Conservation (phyloP, 2,888 invertebrate species). For the Microctonus brassicae region DNA sequence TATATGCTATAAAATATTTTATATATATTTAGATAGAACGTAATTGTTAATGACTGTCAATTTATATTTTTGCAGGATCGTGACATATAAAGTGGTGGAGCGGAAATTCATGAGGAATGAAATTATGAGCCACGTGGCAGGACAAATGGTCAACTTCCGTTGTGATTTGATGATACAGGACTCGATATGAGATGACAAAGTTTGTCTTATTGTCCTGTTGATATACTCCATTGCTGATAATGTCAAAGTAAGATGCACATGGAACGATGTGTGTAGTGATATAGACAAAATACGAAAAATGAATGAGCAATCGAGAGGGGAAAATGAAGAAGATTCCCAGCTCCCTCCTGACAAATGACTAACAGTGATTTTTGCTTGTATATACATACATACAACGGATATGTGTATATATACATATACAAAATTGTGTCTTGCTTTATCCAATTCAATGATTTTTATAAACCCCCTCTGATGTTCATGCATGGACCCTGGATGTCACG, state of each 20-base stretch:
- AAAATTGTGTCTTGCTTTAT: constrained; percentile 20
- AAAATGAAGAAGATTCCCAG: constrained; percentile 21
- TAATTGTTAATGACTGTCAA: neutral
- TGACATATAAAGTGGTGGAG: too few species aligned
- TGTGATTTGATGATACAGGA: neutral
- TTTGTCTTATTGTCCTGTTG: neutral
- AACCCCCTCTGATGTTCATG: constrained; percentile 33
- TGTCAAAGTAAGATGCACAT: neutral
- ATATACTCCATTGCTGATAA: neutral
- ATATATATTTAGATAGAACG: neutral
- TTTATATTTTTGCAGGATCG: too few species aligned
- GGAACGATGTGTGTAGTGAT: neutral
- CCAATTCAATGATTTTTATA: neutral
- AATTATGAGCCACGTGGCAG: constrained; percentile 37
- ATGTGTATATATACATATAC: constrained; percentile 38
- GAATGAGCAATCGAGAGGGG: neutral
- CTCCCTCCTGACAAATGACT: constrained; percentile 62
- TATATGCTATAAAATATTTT: too few species aligned
- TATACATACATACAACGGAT: constrained; percentile 61
- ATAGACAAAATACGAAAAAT: neutral
- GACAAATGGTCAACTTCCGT: constrained; percentile 45
- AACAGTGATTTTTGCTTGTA: constrained; percentile 60
- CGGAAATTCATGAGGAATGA: neutral
- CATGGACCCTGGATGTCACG: constrained; percentile 31
- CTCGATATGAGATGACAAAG: neutral